Conservation (phyloP, 2,888 invertebrate species). For the Trachelus iudaicus region DNA sequence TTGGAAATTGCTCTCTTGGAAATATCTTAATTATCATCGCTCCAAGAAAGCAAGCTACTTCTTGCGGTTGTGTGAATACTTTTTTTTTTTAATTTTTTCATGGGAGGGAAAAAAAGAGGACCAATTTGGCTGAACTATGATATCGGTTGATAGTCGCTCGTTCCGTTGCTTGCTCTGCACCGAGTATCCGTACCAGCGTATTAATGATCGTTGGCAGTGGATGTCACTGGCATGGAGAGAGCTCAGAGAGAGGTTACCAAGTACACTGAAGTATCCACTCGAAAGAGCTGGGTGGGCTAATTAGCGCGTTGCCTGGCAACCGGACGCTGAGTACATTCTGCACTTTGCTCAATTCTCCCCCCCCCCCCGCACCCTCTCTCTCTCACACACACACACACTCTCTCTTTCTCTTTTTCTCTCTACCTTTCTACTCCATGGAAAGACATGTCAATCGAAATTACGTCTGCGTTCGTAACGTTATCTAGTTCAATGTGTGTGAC, state of each 20-base stretch:
- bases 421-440: conserved; percentile 12
- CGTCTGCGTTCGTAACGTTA: not conserved
- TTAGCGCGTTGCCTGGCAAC: conserved; percentile 65
- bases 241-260: conserved; percentile 54
- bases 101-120: not conserved
- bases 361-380: conserved; percentile 11
- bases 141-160: not conserved
- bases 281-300: conserved; percentile 65
- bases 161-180: not conserved
- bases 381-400: not conserved
- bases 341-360: conserved; percentile 49
- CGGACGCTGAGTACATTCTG: conserved; percentile 56
- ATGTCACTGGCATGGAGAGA: conserved; percentile 29
- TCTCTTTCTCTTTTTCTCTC: not conserved
- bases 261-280: conserved; percentile 64
- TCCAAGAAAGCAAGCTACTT: not conserved
- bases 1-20: not conserved
- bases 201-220: not conserved
- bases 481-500: conserved; percentile 22
- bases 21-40: not conserved
- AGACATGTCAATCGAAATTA: conserved; percentile 27
- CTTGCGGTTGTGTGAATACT: not conserved
- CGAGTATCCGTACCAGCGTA: not conserved
- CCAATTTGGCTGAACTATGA: not conserved
- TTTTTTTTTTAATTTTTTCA: not conserved